These are phyloP conservation scores for Isurus oxyrinchus DNA, from an alignment of 2,113 vertebrate species.

Conservation along the genomic window DNA sequence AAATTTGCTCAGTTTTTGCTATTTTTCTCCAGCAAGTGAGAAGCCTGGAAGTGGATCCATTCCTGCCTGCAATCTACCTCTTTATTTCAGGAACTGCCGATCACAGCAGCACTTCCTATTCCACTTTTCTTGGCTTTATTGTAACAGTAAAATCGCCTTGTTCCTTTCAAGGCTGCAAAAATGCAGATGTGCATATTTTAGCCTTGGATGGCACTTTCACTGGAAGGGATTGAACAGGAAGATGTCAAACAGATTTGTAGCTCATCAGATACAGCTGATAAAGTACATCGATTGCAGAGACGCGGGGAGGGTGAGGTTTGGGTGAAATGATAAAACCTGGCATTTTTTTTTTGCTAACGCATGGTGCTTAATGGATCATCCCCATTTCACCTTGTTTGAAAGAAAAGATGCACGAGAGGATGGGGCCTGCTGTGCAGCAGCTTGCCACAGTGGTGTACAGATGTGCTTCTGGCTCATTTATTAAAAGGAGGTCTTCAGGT, in stretches of 20 bases:
- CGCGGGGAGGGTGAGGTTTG: slow-evolving; percentile 53
- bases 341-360: slow-evolving; percentile 68
- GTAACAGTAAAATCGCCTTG: background rate
- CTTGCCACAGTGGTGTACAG: slow-evolving; percentile 73
- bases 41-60: background rate
- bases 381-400: slow-evolving; percentile 83
- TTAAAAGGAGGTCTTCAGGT: slow-evolving; percentile 45
- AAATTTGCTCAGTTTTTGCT: background rate
- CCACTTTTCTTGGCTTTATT: background rate
- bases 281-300: background rate
- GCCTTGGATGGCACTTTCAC: background rate
- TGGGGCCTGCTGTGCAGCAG: slow-evolving; percentile 75
- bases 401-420: slow-evolving; percentile 71
- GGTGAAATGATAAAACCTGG: slow-evolving; percentile 58
- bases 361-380: slow-evolving; percentile 87
- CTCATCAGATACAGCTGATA: background rate
- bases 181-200: background rate
- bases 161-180: background rate
- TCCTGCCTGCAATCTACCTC: background rate
- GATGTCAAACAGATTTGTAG: background rate
- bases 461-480: slow-evolving; percentile 61
- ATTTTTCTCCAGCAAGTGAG: background rate
- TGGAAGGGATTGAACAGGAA: background rate
- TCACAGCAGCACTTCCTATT: background rate
- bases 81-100: background rate